Evolutionary conservation across 2,888 invertebrate species (phyloP), one percentile per base, ranked within the genome.

Genomic region (Pilophorus perplexus): DNA sequence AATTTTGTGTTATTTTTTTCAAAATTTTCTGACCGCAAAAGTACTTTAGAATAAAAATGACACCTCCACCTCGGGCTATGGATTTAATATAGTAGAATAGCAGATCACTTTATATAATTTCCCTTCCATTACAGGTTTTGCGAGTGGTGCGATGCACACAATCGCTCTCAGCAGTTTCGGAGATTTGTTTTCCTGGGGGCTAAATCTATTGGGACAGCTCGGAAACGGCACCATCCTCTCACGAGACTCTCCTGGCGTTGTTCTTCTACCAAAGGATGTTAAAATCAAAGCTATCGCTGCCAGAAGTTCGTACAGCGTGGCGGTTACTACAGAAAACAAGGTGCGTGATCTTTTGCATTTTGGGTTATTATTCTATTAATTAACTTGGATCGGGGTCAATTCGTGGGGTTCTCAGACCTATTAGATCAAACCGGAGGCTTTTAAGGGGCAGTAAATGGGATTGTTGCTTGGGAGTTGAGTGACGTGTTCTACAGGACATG

Each of bases 161-260:
- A 28, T 68, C 6, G 68, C 68, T 1, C 52, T 68, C 16, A 64
- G 64, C 12, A 23, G 57, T 67, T 23, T 23, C 23, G 68, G 68
- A 37, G 42, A 33, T 8, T 55, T 68, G 3, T 68, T 44, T 25
- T 67, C 68, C 0, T 68, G 68, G 68, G 68, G 68, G 6, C 23
- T 42, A 16, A 68, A 68, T 40, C 50, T 37, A 20, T 67, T 67
- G 44, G 68, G 68, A 3, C 66, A 37, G 2, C 14, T 68, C 23
- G 68, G 68, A 1, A 55, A 66, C 14, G 64, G 67, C 10, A 62
- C 67, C 3, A 42, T 50, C 18, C 27, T 55, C n/a, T 48, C 37
- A 3, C 37, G 66, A 23, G 38, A 40, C 14, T 28, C 50, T 23
- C 68, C 68, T 5, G 52, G 60, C 23, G 22, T 16, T 22, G 40